Evolutionary conservation across 2,888 invertebrate genomes (phyloP), one percentile per base, ranked within the genome.

Genomic region (Odontocerum albicorne): DNA sequence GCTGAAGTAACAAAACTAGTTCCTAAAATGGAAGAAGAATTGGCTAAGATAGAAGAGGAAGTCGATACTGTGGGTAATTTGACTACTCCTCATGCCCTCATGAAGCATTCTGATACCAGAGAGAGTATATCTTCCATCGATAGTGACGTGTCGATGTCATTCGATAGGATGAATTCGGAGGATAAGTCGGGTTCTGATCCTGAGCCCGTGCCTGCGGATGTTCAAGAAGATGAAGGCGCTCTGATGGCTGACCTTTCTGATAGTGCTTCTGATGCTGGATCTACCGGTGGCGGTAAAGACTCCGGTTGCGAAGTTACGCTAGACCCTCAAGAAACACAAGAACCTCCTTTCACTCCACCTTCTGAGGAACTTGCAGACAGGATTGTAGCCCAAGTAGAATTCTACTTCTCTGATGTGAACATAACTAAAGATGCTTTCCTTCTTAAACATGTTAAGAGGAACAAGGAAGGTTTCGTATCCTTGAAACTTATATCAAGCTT

Each of bases 361-460:
- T 86, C 84, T 62, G 90, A 90, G 3, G 91, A 91, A 63, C 72
- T 91, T 22, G 84, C 89, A 8, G 83, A 86, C 59, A 84, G 88
- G 65, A 92, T 94, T 64, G 85, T 89, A 44, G 82, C 87, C 40
- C 93, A 93, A 69, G 96, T 96, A 17, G 96, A 97, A 74, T 94
- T 90, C 69, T 96, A 96, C 73, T 96, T 97, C 74, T 93, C 94
- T 58, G 94, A 97, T 68, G 92, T 91, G 45, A 95, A 94, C 70
- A 92, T 97, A 63, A 85, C 93, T 2, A 96, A 96, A 70, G 96
- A 97, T 69, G 94, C 96, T 10, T 97, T 97, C 72, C 79, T 97
- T 39, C 74, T 96, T 60, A 97, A 97, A 70, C 96, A 96, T 70
- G 95, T 96, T 16, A 86, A 92, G 52, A 82, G 96, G 49, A 96